These are phyloP conservation scores for Lasiommata megera DNA, from an alignment of 2,888 invertebrate species.

Conservation along the genomic window DNA sequence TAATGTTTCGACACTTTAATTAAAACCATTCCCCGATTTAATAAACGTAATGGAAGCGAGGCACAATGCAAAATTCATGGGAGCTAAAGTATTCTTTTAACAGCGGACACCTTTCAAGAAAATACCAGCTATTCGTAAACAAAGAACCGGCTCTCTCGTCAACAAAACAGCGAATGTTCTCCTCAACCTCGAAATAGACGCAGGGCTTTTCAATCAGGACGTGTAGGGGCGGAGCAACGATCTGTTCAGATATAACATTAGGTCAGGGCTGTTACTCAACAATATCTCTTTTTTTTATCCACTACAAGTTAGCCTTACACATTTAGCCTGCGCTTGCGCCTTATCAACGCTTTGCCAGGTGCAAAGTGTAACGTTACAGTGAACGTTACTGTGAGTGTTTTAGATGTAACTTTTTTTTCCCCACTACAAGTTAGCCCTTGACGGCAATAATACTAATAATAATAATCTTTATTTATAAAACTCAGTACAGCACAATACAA, in stretches of 20 bases:
- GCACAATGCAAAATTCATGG: slow-evolving; percentile 67
- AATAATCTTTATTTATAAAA: too few relatives aligned
- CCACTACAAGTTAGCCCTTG: too few relatives aligned
- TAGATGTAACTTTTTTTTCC: too few relatives aligned
- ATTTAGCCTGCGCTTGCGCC: too few relatives aligned
- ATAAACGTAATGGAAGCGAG: slow-evolving; percentile 58
- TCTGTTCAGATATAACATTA: slow-evolving; percentile 43
- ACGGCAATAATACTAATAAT: too few relatives aligned
- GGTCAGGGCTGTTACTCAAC: too few relatives aligned
- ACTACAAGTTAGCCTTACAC: too few relatives aligned
- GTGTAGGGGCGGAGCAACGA: slow-evolving; percentile 73
- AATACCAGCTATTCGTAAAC: slow-evolving; percentile 70
- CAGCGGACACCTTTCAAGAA: slow-evolving; percentile 65
- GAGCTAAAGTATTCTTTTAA: slow-evolving; percentile 66
- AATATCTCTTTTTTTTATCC: too few relatives aligned
- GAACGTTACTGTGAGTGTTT: too few relatives aligned
- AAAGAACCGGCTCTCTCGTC: slow-evolving; percentile 56
- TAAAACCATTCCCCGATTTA: slow-evolving; percentile 39
- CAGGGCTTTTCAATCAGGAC: slow-evolving; percentile 77
- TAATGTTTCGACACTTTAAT: slow-evolving; percentile 8
- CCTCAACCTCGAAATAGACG: slow-evolving; percentile 63
- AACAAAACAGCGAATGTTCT: slow-evolving; percentile 62
- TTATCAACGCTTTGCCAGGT: too few relatives aligned
- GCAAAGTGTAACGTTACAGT: too few relatives aligned
- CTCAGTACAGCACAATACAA: too few relatives aligned